Conservation (phyloP, 1,140 invertebrate species). For the Drosophila repleta region DNA sequence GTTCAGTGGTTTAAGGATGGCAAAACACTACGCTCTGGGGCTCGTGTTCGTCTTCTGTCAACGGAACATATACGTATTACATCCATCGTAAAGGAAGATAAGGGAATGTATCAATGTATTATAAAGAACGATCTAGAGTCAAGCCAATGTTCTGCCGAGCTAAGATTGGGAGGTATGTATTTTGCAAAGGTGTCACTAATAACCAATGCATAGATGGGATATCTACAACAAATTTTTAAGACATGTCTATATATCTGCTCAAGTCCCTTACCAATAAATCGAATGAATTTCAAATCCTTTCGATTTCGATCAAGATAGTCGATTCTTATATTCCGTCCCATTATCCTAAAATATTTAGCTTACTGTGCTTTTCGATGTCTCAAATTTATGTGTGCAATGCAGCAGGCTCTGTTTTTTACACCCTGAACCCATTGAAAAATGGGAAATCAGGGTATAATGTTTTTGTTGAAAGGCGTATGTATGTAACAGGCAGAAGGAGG, state of each 20-base stretch:
- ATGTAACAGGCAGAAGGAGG: no score
- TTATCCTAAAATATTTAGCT: neutral
- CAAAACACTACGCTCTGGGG: constrained; percentile 86
- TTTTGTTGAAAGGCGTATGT: no score
- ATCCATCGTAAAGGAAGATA: constrained; percentile 89
- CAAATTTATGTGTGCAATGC: no score
- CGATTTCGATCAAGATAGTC: neutral
- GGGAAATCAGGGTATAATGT: no score
- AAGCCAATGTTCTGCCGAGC: constrained; percentile 89
- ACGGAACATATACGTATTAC: constrained; percentile 87
- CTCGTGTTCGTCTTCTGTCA: constrained; percentile 84
- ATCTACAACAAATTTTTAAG: no score
- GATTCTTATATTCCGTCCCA: neutral
- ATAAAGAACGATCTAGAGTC: constrained; percentile 89
- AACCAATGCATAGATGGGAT: no score
- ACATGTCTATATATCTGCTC: no score
- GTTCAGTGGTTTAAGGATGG: constrained; percentile 91
- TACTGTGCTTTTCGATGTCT: no score
- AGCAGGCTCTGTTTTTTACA: no score
- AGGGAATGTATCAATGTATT: constrained; percentile 94
- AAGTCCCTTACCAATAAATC: no score
- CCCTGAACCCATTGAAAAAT: no score
- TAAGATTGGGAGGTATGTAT: constrained; percentile 89
- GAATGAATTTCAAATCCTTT: no score
- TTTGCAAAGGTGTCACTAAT: neutral